These are phyloP conservation scores for Cyaniris semiargus DNA, from an alignment of 2,888 invertebrate genomes.

Conservation along the genomic window DNA sequence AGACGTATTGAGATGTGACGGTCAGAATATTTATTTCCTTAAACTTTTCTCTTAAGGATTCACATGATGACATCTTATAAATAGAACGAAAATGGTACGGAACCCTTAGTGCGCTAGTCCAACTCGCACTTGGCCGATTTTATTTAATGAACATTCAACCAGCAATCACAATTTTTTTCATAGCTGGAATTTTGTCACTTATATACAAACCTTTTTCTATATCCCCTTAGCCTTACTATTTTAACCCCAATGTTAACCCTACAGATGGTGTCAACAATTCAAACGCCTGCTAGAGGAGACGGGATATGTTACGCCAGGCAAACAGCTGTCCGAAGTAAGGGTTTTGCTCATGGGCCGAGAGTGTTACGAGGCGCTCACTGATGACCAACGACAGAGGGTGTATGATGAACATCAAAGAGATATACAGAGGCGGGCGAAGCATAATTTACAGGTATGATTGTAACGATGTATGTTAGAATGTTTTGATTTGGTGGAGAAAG, in stretches of 20 bases:
- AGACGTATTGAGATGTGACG: too few relatives aligned
- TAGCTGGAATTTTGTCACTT: too few relatives aligned
- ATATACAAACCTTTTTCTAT: too few relatives aligned
- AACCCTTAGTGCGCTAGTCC: too few relatives aligned
- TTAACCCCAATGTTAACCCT: background rate
- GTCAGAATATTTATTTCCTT: too few relatives aligned
- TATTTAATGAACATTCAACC: too few relatives aligned
- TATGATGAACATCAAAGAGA: slow-evolving; percentile 96
- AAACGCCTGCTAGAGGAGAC: slow-evolving; percentile 95
- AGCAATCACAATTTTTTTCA: too few relatives aligned
- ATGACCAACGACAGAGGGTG: slow-evolving; percentile 93
- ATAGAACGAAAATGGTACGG: too few relatives aligned
- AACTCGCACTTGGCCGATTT: too few relatives aligned
- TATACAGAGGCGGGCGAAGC: slow-evolving; percentile 92
- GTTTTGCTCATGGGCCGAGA: slow-evolving; percentile 96
- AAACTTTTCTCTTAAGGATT: too few relatives aligned
- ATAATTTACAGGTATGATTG: slow-evolving; percentile 87
- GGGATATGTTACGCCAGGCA: slow-evolving; percentile 97
- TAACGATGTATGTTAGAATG: background rate
- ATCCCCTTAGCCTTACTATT: too few relatives aligned
- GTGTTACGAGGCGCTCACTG: slow-evolving; percentile 94
- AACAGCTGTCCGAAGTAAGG: slow-evolving; percentile 92
- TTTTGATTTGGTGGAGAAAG: background rate
- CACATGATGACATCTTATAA: too few relatives aligned
- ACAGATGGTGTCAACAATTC: slow-evolving; percentile 96